Evolutionary conservation across 2,113 vertebrate genomes (phyloP), one percentile per base, ranked within the genome.

Genomic region (Falco punctatus): DNA sequence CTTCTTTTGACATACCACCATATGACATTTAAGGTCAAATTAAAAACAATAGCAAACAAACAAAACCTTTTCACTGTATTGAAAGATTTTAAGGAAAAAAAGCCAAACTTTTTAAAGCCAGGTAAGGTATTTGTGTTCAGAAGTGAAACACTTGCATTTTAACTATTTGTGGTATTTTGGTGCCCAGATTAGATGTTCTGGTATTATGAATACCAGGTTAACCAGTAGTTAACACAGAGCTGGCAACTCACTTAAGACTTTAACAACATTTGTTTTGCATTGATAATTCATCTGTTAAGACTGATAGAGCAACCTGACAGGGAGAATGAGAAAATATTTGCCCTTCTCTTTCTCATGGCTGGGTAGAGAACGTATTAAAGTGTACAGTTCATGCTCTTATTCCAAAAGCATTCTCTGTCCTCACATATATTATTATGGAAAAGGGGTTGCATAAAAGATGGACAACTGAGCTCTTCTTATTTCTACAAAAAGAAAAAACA

Each of bases 11-110:
- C 64, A 87, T 75, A 82, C 52, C 78, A 77, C 19, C 52, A 71
- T 93, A 30, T 91, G 96, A 83, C 88, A 93, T 13, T 72, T 87
- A 96, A 97, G 86, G 92, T 97, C 94, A 97, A 90, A 97, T 81
- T 96, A 19, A 81, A 96, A 94, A 86, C 15, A 72, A 94, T 54
- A 94, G 9, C 24, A 87, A 86, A 13, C 11, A 77, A 93, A 59
- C 18, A 86, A 51, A 81, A 62, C 3, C 3, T 32, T 74, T 35
- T 0, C 3, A 16, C 5, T 44, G 2, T n/a, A 22, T 74, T 44
- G 84, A 94, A 83, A 65, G 7, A 35, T 23, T 38, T 87, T 54
- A 82, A 89, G 59, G 48, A 81, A 30, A 58, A 32, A 54, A 3
- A 54, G 32, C 15, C 8, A 33, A 33, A 32, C 1, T 57, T 71